Base-by-base conservation (phyloP, 2,113 vertebrate genomes). In the Aythya baeri region DNA sequence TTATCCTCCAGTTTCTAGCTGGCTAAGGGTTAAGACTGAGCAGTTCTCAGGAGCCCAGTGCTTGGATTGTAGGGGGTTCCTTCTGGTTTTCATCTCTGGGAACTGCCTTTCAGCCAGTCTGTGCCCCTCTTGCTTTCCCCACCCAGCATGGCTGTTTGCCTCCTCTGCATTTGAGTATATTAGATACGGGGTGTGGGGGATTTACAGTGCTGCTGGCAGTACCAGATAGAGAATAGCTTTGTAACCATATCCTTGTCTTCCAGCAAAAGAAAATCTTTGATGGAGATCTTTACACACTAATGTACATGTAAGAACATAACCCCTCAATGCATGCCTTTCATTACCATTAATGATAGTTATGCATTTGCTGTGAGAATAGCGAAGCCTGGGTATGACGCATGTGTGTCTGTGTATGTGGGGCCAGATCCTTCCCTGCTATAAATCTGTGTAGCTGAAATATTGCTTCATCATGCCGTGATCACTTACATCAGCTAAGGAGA, bases 211-310 rank as follows among this genome's bases (percentile, higher is more conserved):
- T 96, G 84, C 84, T 95, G 89, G 82, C 89, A 89, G 92, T 91
- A 89, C 72, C 84, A 92, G 88, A 91, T 82, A 95, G 91, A 86
- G 82, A 91, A 89, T 18, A 72, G 63, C 84, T 94, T 88, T 96
- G 94, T 93, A 95, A 97, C 68, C 3, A 0, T 94, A 96, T 70
- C 68, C 29, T 44, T 83, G 50, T 91, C 91, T 89, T 87, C 85
- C 78, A 97, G 87, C 71, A 91, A 78, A 78, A 86, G 88, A 89
- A 86, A 75, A 78, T 65, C 84, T 95, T 92, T 95, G 84, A 92
- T 89, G 92, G 89, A 85, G 84, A 92, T 92, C 89, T 94, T 83
- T 67, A 17, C 58, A 79, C 65, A 76, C 26, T 93, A 86, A 88
- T 62, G 83, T 88, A 87, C 88, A 59, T 82, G 80, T 79, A 91